Evolutionary conservation across 2,113 vertebrate genomes (phyloP), one percentile per base, ranked within the genome.

Genomic region (Tiliqua scincoides): DNA sequence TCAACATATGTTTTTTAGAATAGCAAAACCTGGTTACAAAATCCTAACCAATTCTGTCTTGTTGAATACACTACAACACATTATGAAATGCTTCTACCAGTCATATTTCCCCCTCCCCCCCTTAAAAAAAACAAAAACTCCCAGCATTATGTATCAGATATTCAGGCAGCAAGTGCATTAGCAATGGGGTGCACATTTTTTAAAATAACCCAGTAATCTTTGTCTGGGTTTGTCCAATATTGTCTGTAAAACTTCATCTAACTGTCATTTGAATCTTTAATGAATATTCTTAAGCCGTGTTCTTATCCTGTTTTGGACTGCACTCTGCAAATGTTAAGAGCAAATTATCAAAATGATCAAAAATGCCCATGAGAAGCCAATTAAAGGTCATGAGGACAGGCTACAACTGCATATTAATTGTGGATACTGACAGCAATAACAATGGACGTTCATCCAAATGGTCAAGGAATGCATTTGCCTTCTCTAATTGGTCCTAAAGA

Each of bases 401-500:
- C 67, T 63, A 86, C 72, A 86, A 48, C 76, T 79, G 68, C 72
- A 86, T 79, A 79, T 86, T 86, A 79, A 79, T 86, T 79, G 79
- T 72, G 21, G 30, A 48, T 61, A 25, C 76, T 62, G 54, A 79
- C 48, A 86, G 57, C 21, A 86, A 84, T 84, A 59, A 79, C 67
- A 79, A 85, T 52, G 67, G 84, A 62, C 57, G 62, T 52, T 48
- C 52, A 73, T 52, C 30, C 62, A 85, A 20, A 59, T 85, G 84
- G 84, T 59, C 74, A 85, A 70, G 35, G 52, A 85, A 18, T n/a
- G 20, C 18, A 79, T 72, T 25, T 85, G 84, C 54, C 71, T 79
- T 54, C n/a, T 43, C 18, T 81, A 81, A 32, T 81, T 81, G 59
- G 52, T n/a, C 40, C 21, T 52, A 79, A 72, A 35, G 18, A 77